Evolutionary conservation across 2,113 vertebrate genomes (phyloP), one percentile per base, ranked within the genome.

Genomic region (Eleginops maclovinus): DNA sequence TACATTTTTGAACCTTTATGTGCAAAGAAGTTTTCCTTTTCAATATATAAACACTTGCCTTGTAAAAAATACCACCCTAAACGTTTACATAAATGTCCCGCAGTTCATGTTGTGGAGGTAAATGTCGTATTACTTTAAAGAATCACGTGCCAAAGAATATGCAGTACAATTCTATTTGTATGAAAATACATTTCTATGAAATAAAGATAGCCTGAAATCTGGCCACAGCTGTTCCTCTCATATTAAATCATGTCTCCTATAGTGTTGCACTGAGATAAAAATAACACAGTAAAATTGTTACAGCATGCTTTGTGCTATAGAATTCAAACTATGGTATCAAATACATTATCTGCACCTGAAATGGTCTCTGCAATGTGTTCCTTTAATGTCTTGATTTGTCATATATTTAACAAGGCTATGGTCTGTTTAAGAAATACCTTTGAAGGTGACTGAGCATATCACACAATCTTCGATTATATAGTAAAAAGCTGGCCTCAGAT

Each of bases 331-430:
- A 3, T 58, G 14, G 6, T 60, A 72, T 73, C 24, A 51, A 74
- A 69, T 68, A 10, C 50, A 73, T 79, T 55, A 69, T 77, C 50
- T 71, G 14, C 17, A 61, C n/a, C 53, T 22, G 47, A 65, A 80
- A 81, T 46, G 15, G 24, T 9, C 28, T 68, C 53, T 31, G 46
- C 41, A 6, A 46, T 65, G 24, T 43, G 47, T 41, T 62, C 8
- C 66, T 55, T 54, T 67, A 46, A 72, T 69, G 61, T 51, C 41
- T 73, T 36, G 19, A 55, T 79, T 61, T 21, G 7, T 68, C 60
- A 49, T 59, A 71, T 74, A 21, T 74, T 12, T 60, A 56, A 56
- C 11, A 44, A 54, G 41, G 44, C 40, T 54, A 13, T n/a, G 19
- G 22, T 56, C 41, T 54, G 59, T 56, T 62, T 78, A 31, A 56